A percentile compares a stretch with the other conserved stretches of the same genome.
These are phyloP conservation scores for Lepidurus apus DNA, from an alignment of 1,140 invertebrate species.

Conservation along the genomic window DNA sequence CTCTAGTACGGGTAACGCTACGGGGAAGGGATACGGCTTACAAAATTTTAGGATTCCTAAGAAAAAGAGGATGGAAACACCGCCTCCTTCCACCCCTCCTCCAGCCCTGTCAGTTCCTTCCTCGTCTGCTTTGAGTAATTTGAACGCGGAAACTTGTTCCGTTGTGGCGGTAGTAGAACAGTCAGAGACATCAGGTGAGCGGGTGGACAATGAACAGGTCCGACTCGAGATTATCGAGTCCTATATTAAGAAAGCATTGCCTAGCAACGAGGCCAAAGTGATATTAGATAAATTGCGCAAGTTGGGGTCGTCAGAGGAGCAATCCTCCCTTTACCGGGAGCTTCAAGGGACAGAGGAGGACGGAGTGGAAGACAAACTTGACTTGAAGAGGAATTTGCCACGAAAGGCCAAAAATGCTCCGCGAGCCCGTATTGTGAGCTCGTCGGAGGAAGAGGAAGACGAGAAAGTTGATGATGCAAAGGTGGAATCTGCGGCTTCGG, in stretches of 20 bases:
- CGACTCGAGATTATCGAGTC: conserved; percentile 30
- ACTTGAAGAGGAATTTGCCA: neutral
- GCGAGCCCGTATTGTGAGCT: neutral
- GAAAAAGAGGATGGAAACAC: conserved; percentile 46
- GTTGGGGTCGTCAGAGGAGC: neutral
- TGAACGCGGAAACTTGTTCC: neutral
- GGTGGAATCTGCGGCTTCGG: neutral
- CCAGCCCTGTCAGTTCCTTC: conserved; percentile 26
- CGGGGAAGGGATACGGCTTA: conserved; percentile 51
- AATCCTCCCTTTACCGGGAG: neutral
- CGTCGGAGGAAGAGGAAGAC: neutral
- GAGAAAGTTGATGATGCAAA: neutral
- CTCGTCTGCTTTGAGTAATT: conserved; percentile 20
- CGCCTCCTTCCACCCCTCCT: conserved; percentile 34
- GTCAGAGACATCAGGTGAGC: neutral
- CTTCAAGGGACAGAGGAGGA: neutral
- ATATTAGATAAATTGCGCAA: conserved; percentile 23
- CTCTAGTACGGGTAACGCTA: conserved; percentile 43
- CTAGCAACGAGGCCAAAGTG: conserved; percentile 26
- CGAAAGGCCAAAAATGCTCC: neutral
- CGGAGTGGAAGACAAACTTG: neutral
- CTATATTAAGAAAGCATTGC: conserved; percentile 23
- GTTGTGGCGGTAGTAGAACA: neutral
- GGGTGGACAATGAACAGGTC: neutral
- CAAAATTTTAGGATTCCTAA: conserved; percentile 62